A percentile compares a stretch with the other conserved stretches of the same genome.
These are phyloP conservation scores for Anas bahamensis DNA, from an alignment of 2,797 vertebrate species.

Conservation along the genomic window DNA sequence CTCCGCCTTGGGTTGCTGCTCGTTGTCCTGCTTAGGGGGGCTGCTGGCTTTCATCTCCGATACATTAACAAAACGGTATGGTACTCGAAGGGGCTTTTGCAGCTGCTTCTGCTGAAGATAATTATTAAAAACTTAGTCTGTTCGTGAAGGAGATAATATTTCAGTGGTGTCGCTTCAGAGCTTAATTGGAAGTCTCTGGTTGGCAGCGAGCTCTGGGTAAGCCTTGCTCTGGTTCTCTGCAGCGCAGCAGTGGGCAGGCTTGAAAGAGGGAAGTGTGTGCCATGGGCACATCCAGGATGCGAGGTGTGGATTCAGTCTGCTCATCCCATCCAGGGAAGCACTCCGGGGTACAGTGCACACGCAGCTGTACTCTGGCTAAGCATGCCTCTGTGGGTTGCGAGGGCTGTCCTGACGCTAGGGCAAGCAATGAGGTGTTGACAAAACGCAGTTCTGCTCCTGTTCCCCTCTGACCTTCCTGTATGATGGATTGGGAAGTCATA, in stretches of 20 bases:
- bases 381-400: fast-evolving
- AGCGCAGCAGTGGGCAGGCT: not conserved
- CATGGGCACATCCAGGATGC: not conserved
- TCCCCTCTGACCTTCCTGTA: not conserved
- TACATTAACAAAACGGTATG: not conserved
- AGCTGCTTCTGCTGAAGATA: not conserved
- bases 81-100: not conserved
- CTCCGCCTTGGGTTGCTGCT: not conserved
- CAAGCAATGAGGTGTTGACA: not conserved
- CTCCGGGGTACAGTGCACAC: not conserved
- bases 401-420: not conserved
- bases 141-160: not conserved
- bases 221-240: not conserved
- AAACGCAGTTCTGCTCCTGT: not conserved
- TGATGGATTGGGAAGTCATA: not conserved
- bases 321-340: not conserved
- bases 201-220: not conserved
- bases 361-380: not conserved
- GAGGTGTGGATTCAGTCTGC: not conserved
- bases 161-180: not conserved
- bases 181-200: not conserved
- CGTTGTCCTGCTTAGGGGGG: not conserved
- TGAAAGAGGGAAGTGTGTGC: not conserved
- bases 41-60: not conserved
- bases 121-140: too few species aligned